phyloP scores from a whole-genome alignment of 2,797 vertebrate species.

The Esox masquinongy region DNA sequence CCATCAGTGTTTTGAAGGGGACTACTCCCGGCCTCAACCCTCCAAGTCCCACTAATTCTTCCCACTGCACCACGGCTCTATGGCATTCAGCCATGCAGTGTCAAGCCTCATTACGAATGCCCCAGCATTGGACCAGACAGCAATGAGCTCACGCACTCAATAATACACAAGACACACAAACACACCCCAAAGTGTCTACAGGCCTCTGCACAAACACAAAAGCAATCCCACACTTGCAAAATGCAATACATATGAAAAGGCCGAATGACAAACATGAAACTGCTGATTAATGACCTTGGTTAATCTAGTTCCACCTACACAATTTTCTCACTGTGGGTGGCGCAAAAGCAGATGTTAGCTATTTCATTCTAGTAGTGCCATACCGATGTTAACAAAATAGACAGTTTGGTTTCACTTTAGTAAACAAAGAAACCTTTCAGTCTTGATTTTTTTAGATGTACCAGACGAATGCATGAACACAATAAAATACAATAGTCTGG shows the following conservation, averaged over 20 bases:
- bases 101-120: constrained; percentile 54
- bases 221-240: not conserved
- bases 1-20: not conserved
- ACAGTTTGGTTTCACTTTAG: too few species aligned
- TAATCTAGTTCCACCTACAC: constrained; percentile 27
- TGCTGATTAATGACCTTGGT: constrained; percentile 33
- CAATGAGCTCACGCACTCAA: constrained; percentile 25
- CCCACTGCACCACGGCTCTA: constrained; percentile 38
- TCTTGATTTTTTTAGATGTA: too few species aligned
- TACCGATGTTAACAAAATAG: too few species aligned
- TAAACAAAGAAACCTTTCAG: not conserved
- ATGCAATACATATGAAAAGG: constrained; percentile 10
- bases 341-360: not conserved
- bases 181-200: not conserved
- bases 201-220: not conserved
- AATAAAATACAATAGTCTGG: not conserved
- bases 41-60: not conserved
- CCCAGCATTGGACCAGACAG: constrained; percentile 26
- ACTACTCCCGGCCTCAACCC: not conserved
- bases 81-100: constrained; percentile 44
- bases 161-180: not conserved
- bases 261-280: constrained; percentile 9
- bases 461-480: not conserved
- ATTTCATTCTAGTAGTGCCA: too few species aligned
- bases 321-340: constrained; percentile 6